Evolutionary conservation across 2,113 vertebrate species (phyloP).

Genomic region (Polypterus senegalus): DNA sequence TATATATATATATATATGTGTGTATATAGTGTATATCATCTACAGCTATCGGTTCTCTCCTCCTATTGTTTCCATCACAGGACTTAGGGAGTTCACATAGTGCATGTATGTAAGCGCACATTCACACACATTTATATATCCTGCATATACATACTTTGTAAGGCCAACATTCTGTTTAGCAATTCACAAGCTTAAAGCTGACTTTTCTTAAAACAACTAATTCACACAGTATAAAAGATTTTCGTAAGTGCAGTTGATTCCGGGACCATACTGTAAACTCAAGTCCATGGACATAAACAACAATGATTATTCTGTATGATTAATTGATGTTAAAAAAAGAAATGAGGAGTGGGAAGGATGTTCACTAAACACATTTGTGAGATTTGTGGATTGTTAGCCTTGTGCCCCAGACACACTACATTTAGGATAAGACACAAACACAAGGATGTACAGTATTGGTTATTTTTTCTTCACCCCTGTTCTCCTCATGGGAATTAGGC

Average conservation of each 20-base stretch:
- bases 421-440: conserved; percentile 59
- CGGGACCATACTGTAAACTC: conserved; percentile 42
- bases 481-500: conserved; percentile 73
- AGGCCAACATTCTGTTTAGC: no score
- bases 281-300: conserved; percentile 43
- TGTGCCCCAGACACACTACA: conserved; percentile 61
- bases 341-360: conserved; percentile 35
- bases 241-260: conserved; percentile 55
- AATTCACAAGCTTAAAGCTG: no score
- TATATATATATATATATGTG: no score
- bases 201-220: conserved; percentile 19
- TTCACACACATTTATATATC: no score
- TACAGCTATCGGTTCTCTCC: no score
- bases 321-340: conserved; percentile 44
- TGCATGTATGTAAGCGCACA: no score
- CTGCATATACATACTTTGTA: no score
- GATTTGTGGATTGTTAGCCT: conserved; percentile 52
- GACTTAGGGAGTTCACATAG: no score
- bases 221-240: conserved; percentile 50
- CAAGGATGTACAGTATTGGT: conserved; percentile 30
- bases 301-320: conserved; percentile 50
- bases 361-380: conserved; percentile 73
- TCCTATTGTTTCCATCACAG: no score
- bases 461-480: conserved; percentile 25
- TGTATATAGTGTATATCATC: no score